phyloP scores from a whole-genome alignment of 2,888 invertebrate species.

The Limnephilus lunatus region DNA sequence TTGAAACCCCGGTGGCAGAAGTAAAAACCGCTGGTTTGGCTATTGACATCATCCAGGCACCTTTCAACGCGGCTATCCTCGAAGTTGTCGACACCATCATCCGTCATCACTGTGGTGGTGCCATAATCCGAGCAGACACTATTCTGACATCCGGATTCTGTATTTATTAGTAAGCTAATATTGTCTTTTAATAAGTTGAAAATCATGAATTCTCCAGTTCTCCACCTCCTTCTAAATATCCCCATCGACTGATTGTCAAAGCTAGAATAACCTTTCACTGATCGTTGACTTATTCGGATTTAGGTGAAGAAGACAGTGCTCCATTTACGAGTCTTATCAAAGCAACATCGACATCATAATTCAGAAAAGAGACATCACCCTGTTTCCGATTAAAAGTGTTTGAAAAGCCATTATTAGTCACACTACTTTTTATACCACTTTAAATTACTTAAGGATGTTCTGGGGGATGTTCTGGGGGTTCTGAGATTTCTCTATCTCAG shows the following conservation, averaged over 20 bases:
- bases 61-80: background rate
- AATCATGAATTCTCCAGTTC: background rate
- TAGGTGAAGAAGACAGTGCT: conserved; percentile 7
- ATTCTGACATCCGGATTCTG: conserved; percentile 34
- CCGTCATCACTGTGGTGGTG: conserved; percentile 24
- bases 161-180: conserved; percentile 3
- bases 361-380: background rate
- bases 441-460: no score
- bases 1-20: background rate
- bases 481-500: no score
- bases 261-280: no score
- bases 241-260: no score
- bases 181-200: background rate
- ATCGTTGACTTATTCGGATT: no score
- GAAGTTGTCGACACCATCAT: background rate
- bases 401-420: background rate
- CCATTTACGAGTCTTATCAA: conserved; percentile 25
- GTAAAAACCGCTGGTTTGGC: background rate
- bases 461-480: no score
- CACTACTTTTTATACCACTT: no score
- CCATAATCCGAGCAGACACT: background rate
- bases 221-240: background rate
- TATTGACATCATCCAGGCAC: conserved; percentile 19
- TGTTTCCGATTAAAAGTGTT: background rate
- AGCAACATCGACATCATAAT: conserved; percentile 23